Conservation (phyloP, 1,140 invertebrate genomes). For the Drosophila albomicans region DNA sequence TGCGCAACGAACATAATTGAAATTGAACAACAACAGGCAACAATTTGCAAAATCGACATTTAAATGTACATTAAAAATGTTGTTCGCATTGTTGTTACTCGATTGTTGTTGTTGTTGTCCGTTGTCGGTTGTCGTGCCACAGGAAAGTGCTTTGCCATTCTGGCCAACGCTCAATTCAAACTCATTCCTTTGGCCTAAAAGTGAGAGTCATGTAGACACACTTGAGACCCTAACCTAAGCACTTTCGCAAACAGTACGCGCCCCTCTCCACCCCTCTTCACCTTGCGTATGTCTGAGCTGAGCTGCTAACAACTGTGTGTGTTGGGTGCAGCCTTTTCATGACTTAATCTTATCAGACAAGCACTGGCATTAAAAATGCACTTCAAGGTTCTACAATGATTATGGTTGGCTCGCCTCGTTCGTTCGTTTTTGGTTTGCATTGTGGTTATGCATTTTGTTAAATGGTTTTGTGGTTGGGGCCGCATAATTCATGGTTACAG, state of each 20-base stretch:
- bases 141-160: constrained; percentile 56
- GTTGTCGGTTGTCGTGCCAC: constrained; percentile 33
- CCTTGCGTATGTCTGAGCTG: neutral
- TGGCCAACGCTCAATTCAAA: constrained; percentile 17
- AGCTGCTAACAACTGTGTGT: constrained; percentile 46
- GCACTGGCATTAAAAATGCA: constrained; percentile 82
- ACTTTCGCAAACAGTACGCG: constrained; percentile 66
- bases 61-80: constrained; percentile 71
- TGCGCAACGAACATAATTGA: constrained; percentile 77
- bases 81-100: constrained; percentile 27
- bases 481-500: constrained; percentile 79
- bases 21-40: constrained; percentile 65
- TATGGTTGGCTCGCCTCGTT: constrained; percentile 19
- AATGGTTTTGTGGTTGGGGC: constrained; percentile 63
- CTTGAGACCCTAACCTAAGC: constrained; percentile 70
- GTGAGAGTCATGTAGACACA: constrained; percentile 81
- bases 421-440: no score
- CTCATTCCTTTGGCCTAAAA: constrained; percentile 55
- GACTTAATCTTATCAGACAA: constrained; percentile 82
- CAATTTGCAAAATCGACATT: constrained; percentile 81
- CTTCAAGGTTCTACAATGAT: constrained; percentile 72
- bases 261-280: constrained; percentile 3
- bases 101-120: constrained; percentile 9
- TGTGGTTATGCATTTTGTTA: constrained; percentile 67
- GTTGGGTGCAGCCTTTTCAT: constrained; percentile 67